phyloP scores from a whole-genome alignment of 1,140 invertebrate species.

The Eumeta japonica region DNA sequence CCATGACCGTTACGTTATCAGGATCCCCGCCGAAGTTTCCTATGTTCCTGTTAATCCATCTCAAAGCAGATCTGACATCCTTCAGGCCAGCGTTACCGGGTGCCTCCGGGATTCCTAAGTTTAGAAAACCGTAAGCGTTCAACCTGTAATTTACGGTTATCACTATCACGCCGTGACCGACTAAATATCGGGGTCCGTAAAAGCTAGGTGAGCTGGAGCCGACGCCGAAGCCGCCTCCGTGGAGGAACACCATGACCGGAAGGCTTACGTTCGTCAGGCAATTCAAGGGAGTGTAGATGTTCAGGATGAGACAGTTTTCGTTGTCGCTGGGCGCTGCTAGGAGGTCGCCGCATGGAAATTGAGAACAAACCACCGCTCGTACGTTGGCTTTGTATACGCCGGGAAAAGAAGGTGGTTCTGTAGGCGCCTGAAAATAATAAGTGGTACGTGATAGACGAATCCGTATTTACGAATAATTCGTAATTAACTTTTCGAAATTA shows the following conservation, averaged over 20 bases:
- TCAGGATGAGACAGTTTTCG: conserved; percentile 63
- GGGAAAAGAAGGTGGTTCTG: conserved; percentile 25
- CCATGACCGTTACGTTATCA: conserved; percentile 62
- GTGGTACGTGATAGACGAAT: background rate
- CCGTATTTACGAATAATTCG: background rate
- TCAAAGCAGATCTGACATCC: conserved; percentile 63
- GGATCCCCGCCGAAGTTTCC: conserved; percentile 65
- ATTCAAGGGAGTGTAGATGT: conserved; percentile 58
- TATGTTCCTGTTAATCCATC: conserved; percentile 68
- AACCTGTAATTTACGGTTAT: conserved; percentile 60
- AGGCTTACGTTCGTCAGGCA: conserved; percentile 26
- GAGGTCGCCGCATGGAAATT: conserved; percentile 35
- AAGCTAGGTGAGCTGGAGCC: conserved; percentile 52
- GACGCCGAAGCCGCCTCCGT: conserved; percentile 62
- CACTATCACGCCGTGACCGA: conserved; percentile 55
- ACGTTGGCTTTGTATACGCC: conserved; percentile 38
- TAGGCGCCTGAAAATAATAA: conserved; percentile 30
- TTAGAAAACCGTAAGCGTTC: conserved; percentile 66
- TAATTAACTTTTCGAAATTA: background rate
- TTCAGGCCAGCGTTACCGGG: conserved; percentile 48
- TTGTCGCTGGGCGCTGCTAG: conserved; percentile 35
- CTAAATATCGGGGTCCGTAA: conserved; percentile 57
- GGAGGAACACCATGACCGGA: conserved; percentile 66
- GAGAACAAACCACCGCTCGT: conserved; percentile 32
- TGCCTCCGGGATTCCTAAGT: conserved; percentile 56